Conservation (phyloP, 1,140 invertebrate genomes). For the Zaprionus tsacasi region DNA sequence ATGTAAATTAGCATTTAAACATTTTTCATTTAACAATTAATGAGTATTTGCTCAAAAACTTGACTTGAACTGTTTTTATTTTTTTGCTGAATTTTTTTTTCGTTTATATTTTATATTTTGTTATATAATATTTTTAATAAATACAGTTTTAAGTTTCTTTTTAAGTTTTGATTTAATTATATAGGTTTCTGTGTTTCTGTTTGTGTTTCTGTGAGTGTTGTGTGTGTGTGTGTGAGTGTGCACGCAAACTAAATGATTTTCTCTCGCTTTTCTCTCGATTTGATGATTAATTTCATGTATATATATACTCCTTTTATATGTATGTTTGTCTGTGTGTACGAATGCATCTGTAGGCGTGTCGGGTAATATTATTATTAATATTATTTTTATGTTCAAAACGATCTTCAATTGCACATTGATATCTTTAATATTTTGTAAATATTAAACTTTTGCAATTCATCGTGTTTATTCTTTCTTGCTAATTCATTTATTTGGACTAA, state of each 20-base stretch:
- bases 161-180: slow-evolving; percentile 69
- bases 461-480: slow-evolving; percentile 43
- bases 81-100: slow-evolving; percentile 32
- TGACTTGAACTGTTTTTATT: slow-evolving; percentile 60
- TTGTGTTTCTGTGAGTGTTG: slow-evolving; percentile 27
- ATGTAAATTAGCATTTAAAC: slow-evolving; percentile 48
- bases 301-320: slow-evolving; percentile 23
- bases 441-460: slow-evolving; percentile 61
- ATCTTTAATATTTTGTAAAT: slow-evolving; percentile 82
- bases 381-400: slow-evolving; percentile 66
- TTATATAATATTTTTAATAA: slow-evolving; percentile 52
- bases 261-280: slow-evolving; percentile 28
- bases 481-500: slow-evolving; percentile 71
- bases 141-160: slow-evolving; percentile 61
- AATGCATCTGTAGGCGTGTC: slow-evolving; percentile 25
- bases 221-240: slow-evolving; percentile 14
- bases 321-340: slow-evolving; percentile 32
- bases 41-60: slow-evolving; percentile 79
- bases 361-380: slow-evolving; percentile 18
- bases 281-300: slow-evolving; percentile 21
- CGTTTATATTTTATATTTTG: slow-evolving; percentile 12
- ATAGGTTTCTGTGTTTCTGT: slow-evolving; percentile 43
- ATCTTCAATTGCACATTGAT: slow-evolving; percentile 80
- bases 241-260: slow-evolving; percentile 49
- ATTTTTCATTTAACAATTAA: slow-evolving; percentile 68